Evolutionary conservation across 2,888 invertebrate species (phyloP), one percentile per base, ranked within the genome.

Genomic region (Epirrita christyi): DNA sequence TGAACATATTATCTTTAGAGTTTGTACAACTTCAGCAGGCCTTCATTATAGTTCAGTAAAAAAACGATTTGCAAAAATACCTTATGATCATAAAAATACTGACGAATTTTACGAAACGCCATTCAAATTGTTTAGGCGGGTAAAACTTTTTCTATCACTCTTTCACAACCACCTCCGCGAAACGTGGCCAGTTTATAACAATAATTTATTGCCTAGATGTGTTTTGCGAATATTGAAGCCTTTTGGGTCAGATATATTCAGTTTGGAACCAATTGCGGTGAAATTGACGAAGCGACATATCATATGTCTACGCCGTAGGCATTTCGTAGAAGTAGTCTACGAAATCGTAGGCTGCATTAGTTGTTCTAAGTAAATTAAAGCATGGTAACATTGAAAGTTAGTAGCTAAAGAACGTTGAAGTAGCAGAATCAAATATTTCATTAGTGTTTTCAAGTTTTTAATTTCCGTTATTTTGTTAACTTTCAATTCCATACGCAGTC

Each of bases 81-180:
- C 36, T 11, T 15, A 21, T 27, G 4, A 27, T 21, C 21, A 27
- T 47, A 10, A 27, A 46, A 34, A 38, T 14, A 38, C 28, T 11
- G 5, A 40, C 6, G 15, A 40, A 48, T 40, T 32, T 48, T 40
- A 40, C 32, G 48, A n/a, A 29, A 48, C 6, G 32, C 14, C 6
- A 11, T 0, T 14, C 27, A 9, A 42, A 48, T 11, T 27, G 11
- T 13, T 41, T 14, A 41, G 38, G 27, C 8, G 47, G 34, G 42
- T 7, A 28, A 36, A 62, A 59, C 59, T 59, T 62, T 62, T 62
- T 56, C 62, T 46, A 53, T 59, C 49, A 62, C 57, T 54, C 55
- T 53, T 38, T 42, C 21, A 11, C 15, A 46, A 48, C 44, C 50
- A 37, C 37, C 38, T 50, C 54, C 46, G 44, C 47, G 14, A 43